Percentiles rank a stretch among this genome's conserved stretches.
phyloP scores from a whole-genome alignment of 35 echinoderm and acorn worm genomes.

The Acanthaster planci region DNA sequence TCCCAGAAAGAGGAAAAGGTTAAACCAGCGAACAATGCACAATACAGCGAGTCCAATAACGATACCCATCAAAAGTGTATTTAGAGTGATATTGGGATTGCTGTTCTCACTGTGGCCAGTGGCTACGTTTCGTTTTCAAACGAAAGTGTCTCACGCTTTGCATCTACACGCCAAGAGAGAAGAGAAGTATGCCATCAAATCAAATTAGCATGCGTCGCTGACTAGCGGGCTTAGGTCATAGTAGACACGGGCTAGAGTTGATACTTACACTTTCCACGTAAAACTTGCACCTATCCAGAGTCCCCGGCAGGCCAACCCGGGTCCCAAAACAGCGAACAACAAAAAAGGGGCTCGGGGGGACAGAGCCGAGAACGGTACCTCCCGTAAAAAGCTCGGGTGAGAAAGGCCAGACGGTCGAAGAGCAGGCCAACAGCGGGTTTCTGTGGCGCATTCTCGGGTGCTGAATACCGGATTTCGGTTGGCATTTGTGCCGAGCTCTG shows the following conservation, averaged over 20 bases:
- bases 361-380: too few species aligned
- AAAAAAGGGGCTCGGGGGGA: not conserved
- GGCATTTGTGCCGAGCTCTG: not conserved
- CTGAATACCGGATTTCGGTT: not conserved
- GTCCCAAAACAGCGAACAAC: too few species aligned
- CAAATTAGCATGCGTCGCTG: constrained; percentile 3
- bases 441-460: not conserved
- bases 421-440: not conserved
- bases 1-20: too few species aligned
- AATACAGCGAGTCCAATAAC: too few species aligned
- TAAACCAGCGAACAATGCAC: too few species aligned
- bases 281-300: too few species aligned
- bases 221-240: not conserved
- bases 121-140: not conserved
- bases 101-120: too few species aligned
- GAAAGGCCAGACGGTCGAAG: constrained; percentile 4
- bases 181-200: not conserved
- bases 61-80: too few species aligned
- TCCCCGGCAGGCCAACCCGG: too few species aligned
- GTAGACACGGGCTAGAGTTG: too few species aligned
- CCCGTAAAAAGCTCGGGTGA: not conserved
- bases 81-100: too few species aligned
- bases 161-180: not conserved
- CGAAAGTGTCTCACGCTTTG: constrained; percentile 5
- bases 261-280: too few species aligned